These are phyloP conservation scores for Ceratosolen solmsi DNA, from an alignment of 1,140 invertebrate genomes.

Conservation along the genomic window DNA sequence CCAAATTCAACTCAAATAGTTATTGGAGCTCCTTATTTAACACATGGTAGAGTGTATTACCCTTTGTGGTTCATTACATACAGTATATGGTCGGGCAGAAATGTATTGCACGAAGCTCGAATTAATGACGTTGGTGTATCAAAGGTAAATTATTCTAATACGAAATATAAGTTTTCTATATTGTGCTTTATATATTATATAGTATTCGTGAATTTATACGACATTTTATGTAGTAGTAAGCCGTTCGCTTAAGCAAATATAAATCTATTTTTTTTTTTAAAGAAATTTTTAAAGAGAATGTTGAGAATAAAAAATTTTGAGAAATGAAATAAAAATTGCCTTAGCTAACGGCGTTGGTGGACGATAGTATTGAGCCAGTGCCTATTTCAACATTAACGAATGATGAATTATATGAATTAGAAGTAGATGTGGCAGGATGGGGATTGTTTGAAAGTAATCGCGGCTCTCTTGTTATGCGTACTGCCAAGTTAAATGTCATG, in stretches of 20 bases:
- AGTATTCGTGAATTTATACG: too few relatives aligned
- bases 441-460: background rate
- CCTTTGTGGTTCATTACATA: background rate
- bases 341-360: background rate
- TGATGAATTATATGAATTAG: background rate
- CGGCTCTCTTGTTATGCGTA: background rate
- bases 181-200: too few relatives aligned
- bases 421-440: background rate
- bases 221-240: too few relatives aligned
- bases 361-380: background rate
- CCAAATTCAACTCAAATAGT: background rate
- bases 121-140: background rate
- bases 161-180: too few relatives aligned
- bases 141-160: background rate
- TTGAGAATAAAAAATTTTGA: background rate
- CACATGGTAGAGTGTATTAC: background rate
- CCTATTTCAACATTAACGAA: background rate
- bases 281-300: background rate
- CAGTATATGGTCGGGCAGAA: background rate
- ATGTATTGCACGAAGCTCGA: background rate
- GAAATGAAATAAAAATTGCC: background rate
- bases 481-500: background rate
- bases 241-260: too few relatives aligned
- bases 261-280: too few relatives aligned
- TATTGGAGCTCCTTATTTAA: background rate